phyloP scores from a whole-genome alignment of 2,888 invertebrate species.

The Lampropteryx suffumata region DNA sequence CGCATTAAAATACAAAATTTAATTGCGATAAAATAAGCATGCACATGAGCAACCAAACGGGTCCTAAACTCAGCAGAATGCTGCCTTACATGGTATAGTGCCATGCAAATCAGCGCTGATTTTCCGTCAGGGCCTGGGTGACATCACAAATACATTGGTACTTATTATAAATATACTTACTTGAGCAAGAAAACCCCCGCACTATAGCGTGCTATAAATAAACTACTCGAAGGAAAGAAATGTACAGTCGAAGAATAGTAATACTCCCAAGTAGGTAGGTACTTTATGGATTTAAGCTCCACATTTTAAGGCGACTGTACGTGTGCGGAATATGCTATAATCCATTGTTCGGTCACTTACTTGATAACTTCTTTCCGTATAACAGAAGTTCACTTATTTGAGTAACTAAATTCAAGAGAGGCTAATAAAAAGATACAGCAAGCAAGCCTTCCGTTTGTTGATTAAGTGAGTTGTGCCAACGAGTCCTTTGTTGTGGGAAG shows the following conservation, averaged over 20 bases:
- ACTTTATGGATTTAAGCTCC: slow-evolving; percentile 78
- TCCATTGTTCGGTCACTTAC: slow-evolving; percentile 72
- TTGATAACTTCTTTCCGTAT: slow-evolving; percentile 57
- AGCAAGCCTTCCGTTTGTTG: slow-evolving; percentile 60
- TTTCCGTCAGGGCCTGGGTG: no score
- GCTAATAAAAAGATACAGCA: slow-evolving; percentile 64
- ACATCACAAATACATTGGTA: no score
- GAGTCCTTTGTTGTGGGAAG: slow-evolving; percentile 25
- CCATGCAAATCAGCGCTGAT: no score
- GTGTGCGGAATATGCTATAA: slow-evolving; percentile 66
- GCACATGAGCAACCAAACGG: no score
- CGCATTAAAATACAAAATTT: no score
- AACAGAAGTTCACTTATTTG: slow-evolving; percentile 72
- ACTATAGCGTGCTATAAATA: slow-evolving; percentile 40
- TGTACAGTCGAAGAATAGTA: slow-evolving; percentile 69
- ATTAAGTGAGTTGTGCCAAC: slow-evolving; percentile 51
- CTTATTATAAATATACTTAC: no score
- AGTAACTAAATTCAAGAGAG: slow-evolving; percentile 68
- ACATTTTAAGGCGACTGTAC: slow-evolving; percentile 79
- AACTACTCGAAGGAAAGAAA: slow-evolving; percentile 64
- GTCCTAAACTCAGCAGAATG: no score
- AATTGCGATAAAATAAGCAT: no score
- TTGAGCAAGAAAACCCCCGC: not conserved
- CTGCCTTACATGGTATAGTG: no score
- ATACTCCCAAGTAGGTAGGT: slow-evolving; percentile 67